Percentiles rank a stretch among this genome's conserved stretches.
Evolutionary conservation across 2,797 vertebrate genomes (phyloP).

Genomic region (Pseudocheirus occidentalis): DNA sequence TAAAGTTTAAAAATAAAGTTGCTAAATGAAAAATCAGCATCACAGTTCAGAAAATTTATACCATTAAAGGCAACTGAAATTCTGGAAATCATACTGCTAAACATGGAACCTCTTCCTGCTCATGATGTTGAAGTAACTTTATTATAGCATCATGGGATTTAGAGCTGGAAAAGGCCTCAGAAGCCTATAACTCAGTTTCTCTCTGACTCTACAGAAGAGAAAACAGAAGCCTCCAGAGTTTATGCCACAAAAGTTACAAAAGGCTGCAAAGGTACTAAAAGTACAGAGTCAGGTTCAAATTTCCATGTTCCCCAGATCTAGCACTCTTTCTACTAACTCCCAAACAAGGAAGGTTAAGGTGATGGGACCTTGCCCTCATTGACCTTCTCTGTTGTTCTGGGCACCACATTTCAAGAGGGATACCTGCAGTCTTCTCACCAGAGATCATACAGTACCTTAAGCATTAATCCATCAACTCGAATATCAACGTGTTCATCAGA

Average conservation of each 20-base stretch:
- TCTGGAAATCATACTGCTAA: constrained; percentile 36
- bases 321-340: neutral
- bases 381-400: neutral
- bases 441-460: constrained; percentile 90
- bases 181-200: neutral
- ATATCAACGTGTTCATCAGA: constrained; percentile 98
- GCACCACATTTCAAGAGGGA: neutral
- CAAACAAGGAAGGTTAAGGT: neutral
- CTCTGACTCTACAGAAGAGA: neutral
- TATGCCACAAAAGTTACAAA: neutral
- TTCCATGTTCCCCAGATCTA: neutral
- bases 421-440: constrained; percentile 44
- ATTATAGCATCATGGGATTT: neutral
- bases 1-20: constrained; percentile 58
- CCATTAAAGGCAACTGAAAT: constrained; percentile 25
- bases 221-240: neutral
- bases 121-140: neutral
- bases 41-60: constrained; percentile 31
- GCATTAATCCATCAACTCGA: constrained; percentile 96
- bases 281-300: neutral
- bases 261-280: neutral
- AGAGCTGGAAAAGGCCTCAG: neutral
- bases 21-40: constrained; percentile 60
- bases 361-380: too few species aligned
- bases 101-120: constrained; percentile 1